Percentiles rank a stretch among this genome's conserved stretches.
Conservation (phyloP, 2,797 vertebrate species). For the Sciurus carolinensis region DNA sequence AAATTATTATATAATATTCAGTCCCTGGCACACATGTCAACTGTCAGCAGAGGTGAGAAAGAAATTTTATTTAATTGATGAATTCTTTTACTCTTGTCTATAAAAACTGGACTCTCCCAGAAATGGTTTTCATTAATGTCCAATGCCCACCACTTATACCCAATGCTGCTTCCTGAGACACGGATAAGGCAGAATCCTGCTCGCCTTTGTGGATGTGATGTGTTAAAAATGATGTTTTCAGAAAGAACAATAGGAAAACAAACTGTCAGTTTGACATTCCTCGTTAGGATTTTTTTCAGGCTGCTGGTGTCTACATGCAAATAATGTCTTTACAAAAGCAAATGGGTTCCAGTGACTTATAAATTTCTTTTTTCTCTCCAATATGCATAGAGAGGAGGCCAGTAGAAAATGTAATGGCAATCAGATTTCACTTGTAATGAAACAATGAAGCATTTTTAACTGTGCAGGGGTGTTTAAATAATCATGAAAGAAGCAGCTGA, state of each 20-base stretch:
- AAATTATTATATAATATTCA: background rate
- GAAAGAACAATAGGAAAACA: constrained; percentile 43
- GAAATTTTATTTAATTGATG: constrained; percentile 48
- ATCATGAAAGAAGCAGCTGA: constrained; percentile 70
- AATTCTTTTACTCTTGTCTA: constrained; percentile 52
- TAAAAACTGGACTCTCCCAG: constrained; percentile 1
- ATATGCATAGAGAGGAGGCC: constrained; percentile 39
- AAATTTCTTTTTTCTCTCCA: constrained; percentile 65
- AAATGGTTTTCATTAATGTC: background rate
- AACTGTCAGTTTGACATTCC: constrained; percentile 42
- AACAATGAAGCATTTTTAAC: constrained; percentile 55
- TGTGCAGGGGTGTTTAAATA: constrained; percentile 67
- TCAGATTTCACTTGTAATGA: constrained; percentile 73
- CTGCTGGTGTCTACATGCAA: constrained; percentile 55
- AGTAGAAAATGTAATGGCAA: constrained; percentile 43
- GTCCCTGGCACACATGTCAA: background rate
- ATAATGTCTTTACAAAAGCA: constrained; percentile 61
- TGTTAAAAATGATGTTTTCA: constrained; percentile 49
- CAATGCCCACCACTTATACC: background rate
- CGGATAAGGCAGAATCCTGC: background rate
- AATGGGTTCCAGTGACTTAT: background rate
- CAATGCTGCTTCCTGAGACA: background rate
- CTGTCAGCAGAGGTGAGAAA: background rate
- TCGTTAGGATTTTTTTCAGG: constrained; percentile 39
- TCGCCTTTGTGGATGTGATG: background rate